Base-by-base conservation (phyloP, 2,113 vertebrate species). In the Chionis minor region DNA sequence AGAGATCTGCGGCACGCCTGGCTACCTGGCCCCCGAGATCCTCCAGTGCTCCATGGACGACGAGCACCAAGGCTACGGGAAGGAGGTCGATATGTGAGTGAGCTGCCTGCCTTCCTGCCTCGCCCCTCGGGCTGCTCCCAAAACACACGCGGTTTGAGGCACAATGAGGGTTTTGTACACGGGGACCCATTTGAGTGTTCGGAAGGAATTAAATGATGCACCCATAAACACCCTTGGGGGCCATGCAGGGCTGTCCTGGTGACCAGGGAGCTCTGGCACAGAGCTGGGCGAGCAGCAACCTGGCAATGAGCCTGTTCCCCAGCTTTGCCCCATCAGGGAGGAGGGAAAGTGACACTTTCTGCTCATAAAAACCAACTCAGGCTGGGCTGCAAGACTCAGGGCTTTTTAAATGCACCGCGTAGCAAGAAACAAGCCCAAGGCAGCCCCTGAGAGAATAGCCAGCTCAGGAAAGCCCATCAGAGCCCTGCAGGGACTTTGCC, bases 1-100 rank as follows among this genome's bases (percentile, higher is more conserved):
- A 99, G 99, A 99, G 97, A 98, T 99, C 86, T 99, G 99, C 35
- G 99, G 99, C 75, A 99, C 99, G 3, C 99, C 99, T 61, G 99
- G 98, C 32, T 99, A 99, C 96, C 98, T 99, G 85, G 99, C 99
- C 45, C 99, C 99, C 0, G 99, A 99, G 97, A 99, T 99, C 96
- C 98, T 99, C 6, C 98, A 99, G 93, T 99, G 99, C 94, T 99
- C 99, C 94, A 99, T 99, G 99, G 98, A 99, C 1, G 96, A 98
- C 0, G 97, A 98, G 72, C 99, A 99, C 66, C 83, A 91, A 22
- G 99, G 99, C 97, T 99, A 99, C 0, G 98, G 98, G 45, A 98
- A 98, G 81, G 98, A 99, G 83, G 98, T 99, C 10, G 99, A 99
- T 90, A 98, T 99, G 99, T 99, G 96, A 99, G 99, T 98, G 10